Evolutionary conservation across 37 sponge, comb jelly and placozoan species (phyloP).

Genomic region (Bolinopsis microptera): DNA sequence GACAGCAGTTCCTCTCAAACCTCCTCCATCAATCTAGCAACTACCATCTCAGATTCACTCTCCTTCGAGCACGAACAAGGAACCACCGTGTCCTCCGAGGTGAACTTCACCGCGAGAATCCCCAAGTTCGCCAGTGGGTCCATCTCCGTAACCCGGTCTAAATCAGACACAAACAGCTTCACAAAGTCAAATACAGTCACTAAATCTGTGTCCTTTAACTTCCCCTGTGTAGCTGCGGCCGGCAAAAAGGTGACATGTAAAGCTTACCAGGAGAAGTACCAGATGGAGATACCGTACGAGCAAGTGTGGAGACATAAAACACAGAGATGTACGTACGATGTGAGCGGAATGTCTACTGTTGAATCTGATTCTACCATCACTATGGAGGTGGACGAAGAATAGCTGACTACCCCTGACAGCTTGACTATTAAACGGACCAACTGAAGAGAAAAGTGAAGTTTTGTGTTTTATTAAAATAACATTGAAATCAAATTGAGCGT

Average conservation of each 20-base stretch:
- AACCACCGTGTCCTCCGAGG: neutral
- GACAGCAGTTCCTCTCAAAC: neutral
- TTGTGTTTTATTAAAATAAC: no score
- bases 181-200: neutral
- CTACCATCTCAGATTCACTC: neutral
- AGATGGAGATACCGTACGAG: slow-evolving; percentile 72
- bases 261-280: slow-evolving; percentile 79
- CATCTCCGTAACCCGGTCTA: neutral
- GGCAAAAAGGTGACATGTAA: slow-evolving; percentile 87
- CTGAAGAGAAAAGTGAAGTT: no score
- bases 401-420: no score
- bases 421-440: no score
- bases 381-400: neutral
- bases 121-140: neutral
- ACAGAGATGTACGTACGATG: neutral
- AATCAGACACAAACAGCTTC: neutral
- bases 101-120: neutral
- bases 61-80: neutral
- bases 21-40: neutral
- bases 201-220: slow-evolving; percentile 67
- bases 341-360: neutral
- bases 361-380: neutral
- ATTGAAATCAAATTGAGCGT: no score
- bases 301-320: slow-evolving; percentile 47
- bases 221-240: slow-evolving; percentile 80